Base-by-base conservation (phyloP, 1,140 invertebrate genomes). In the Zaprionus capensis region DNA sequence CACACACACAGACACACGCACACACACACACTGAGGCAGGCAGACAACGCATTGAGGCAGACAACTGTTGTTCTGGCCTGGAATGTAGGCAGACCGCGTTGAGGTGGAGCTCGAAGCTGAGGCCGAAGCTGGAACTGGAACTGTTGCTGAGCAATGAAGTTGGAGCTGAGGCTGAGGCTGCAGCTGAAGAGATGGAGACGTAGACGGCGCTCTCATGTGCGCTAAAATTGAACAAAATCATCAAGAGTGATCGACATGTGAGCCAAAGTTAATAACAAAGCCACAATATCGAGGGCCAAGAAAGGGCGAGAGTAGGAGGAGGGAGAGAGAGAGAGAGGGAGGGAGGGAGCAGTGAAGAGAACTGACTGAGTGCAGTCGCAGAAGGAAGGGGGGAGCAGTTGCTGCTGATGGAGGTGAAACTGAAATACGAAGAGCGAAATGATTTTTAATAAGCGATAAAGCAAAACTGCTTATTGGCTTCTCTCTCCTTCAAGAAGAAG, bases 391-490 rank as follows among this genome's bases (percentile, higher is more conserved):
- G 64, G 26, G 51, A 44, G 56, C 58, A 41, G 70, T 51, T 61
- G 70, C 66, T 62, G 62, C 63, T 62, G 63, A 63, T 73, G 70
- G 65, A 74, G 79, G 61, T 83, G 75, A 82, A 81, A 87, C 81
- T 90, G 86, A 83, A 91, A 91, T 91, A 91, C 85, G 82, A 91
- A 91, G 90, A 91, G 90, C 90, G 90, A 92, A 92, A 91, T 92
- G 91, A 92, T 92, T 92, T 92, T 92, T 92, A 92, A 92, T 92
- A 92, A 92, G 80, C 91, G 91, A 92, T 92, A 92, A 92, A 92
- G 88, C 86, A 91, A 92, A 92, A 92, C 87, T 92, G 87, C 91
- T 92, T 92, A 92, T 91, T 91, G 91, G 90, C 90, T 91, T 88
- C 84, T 82, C 84, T 82, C 66, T 51, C 15, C n/a, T 2, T 2